phyloP scores from a whole-genome alignment of 2,797 vertebrate species.

The Loriculus beryllinus region DNA sequence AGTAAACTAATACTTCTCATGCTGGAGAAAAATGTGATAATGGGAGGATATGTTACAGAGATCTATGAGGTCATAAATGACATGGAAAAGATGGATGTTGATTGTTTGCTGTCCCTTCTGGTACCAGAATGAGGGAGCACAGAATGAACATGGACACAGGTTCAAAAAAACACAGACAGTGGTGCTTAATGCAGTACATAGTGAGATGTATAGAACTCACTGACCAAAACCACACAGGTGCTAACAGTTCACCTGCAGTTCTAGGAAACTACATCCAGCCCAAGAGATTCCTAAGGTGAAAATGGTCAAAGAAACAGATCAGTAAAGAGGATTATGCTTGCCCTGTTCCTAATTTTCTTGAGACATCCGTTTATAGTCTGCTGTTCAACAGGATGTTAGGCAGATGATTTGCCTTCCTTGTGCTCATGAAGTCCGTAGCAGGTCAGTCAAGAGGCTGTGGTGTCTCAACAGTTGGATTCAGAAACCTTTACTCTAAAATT shows the following conservation, averaged over 20 bases:
- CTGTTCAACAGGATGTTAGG: background rate
- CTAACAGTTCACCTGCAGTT: background rate
- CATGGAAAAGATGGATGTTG: background rate
- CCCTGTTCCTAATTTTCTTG: background rate
- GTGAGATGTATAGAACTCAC: background rate
- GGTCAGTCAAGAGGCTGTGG: background rate
- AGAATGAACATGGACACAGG: background rate
- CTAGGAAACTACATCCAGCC: background rate
- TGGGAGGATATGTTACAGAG: background rate
- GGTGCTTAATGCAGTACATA: background rate
- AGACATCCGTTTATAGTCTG: background rate
- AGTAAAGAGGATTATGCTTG: background rate
- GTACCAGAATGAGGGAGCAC: background rate
- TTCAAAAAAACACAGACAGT: background rate
- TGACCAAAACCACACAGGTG: background rate
- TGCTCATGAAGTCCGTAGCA: background rate
- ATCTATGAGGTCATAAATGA: background rate
- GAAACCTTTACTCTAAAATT: background rate
- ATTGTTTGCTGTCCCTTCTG: background rate
- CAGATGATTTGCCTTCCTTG: background rate
- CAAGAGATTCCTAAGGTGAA: background rate
- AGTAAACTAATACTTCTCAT: background rate
- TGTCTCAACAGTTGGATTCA: background rate
- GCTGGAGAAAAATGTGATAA: background rate
- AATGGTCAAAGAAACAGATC: background rate